Percentiles rank a stretch among this genome's conserved stretches.
These are phyloP conservation scores for Phalacrocorax aristotelis DNA, from an alignment of 2,113 vertebrate species.

Conservation along the genomic window DNA sequence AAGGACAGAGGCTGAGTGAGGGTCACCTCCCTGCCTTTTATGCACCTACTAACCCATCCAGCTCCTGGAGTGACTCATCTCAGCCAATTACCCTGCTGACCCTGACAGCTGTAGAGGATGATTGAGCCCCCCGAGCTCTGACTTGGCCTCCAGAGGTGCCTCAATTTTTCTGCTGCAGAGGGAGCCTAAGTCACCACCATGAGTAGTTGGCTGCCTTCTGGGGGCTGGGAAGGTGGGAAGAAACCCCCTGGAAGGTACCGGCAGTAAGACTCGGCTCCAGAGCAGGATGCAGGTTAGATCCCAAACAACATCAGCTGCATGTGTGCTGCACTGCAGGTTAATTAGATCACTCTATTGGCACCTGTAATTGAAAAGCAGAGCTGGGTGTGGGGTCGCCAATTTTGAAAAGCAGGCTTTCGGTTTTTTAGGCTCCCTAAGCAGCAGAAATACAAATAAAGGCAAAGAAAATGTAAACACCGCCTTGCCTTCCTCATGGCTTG, in stretches of 20 bases:
- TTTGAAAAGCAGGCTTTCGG: background rate
- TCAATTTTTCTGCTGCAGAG: rapidly evolving
- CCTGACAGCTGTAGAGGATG: rapidly evolving
- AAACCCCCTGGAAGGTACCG: rapidly evolving
- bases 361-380: background rate
- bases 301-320: rapidly evolving
- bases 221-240: background rate
- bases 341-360: rapidly evolving
- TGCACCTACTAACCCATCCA: background rate
- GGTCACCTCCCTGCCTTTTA: background rate
- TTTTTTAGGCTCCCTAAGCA: background rate
- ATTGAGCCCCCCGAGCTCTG: background rate
- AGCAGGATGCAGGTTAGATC: background rate
- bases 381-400: no score
- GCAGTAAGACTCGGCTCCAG: background rate
- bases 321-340: background rate
- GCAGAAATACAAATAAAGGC: background rate
- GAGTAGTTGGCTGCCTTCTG: background rate
- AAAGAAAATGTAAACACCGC: background rate
- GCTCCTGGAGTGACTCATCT: no score
- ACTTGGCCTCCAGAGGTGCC: background rate
- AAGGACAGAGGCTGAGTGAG: rapidly evolving
- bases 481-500: background rate
- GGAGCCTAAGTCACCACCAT: rapidly evolving
- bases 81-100: rapidly evolving